These are phyloP conservation scores for Helicolenus hilgendorfi DNA, from an alignment of 2,797 vertebrate species.

Conservation along the genomic window DNA sequence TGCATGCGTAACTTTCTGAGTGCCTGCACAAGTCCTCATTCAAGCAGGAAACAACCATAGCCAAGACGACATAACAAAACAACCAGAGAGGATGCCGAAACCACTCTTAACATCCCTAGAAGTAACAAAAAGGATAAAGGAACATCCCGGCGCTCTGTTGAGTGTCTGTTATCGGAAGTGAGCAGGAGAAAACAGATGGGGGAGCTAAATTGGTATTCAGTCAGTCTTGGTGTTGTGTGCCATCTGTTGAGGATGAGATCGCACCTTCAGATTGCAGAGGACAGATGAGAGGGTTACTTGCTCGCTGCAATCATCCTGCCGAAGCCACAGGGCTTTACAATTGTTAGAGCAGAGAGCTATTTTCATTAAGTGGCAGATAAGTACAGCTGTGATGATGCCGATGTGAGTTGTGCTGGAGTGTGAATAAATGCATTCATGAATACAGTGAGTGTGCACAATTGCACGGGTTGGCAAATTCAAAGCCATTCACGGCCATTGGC, in stretches of 20 bases:
- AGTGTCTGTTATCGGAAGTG: constrained; percentile 72
- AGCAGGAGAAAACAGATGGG: constrained; percentile 83
- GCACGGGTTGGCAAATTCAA: not conserved
- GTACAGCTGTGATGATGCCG: constrained; percentile 13
- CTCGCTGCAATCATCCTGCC: constrained; percentile 56
- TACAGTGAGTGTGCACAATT: not conserved
- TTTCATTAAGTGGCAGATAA: constrained; percentile 54
- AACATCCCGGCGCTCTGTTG: constrained; percentile 41
- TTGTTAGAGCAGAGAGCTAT: constrained; percentile 43
- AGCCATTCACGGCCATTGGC: not conserved
- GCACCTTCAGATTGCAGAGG: constrained; percentile 75
- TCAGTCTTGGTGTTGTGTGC: constrained; percentile 79
- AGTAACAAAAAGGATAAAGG: constrained; percentile 50
- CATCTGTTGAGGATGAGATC: constrained; percentile 84
- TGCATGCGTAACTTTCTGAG: not conserved
- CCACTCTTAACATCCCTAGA: constrained; percentile 7
- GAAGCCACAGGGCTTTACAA: constrained; percentile 32
- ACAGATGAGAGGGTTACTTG: constrained; percentile 72
- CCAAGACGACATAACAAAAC: constrained; percentile 1
- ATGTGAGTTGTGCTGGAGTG: not conserved
- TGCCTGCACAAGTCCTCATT: too few relatives aligned
- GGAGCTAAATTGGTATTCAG: constrained; percentile 83
- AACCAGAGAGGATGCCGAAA: constrained; percentile 7
- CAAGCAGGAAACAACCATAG: not conserved
- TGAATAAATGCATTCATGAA: not conserved